These are phyloP conservation scores for Tychaedon coryphoeus DNA, from an alignment of 2,113 vertebrate species.

Conservation along the genomic window DNA sequence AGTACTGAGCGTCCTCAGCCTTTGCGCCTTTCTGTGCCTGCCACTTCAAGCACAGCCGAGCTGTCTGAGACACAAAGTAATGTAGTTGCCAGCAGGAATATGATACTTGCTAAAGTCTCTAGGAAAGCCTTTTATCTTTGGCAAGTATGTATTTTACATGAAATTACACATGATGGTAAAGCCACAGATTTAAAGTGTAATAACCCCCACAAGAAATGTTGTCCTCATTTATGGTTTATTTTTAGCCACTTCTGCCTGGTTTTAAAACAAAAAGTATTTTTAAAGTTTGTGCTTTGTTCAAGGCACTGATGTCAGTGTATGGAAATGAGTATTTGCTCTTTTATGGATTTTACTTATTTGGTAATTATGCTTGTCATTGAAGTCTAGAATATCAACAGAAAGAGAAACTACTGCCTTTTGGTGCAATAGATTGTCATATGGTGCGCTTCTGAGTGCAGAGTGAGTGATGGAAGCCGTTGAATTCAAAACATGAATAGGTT, in stretches of 20 bases:
- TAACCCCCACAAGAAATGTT: conserved; percentile 36
- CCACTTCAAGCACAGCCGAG: conserved; percentile 18
- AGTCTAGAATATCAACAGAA: background rate
- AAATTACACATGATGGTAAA: conserved; percentile 56
- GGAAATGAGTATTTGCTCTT: background rate
- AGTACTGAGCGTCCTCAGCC: background rate
- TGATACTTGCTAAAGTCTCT: conserved; percentile 44
- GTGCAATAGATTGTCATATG: background rate
- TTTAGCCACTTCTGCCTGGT: conserved; percentile 21
- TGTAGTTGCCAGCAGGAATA: conserved; percentile 38
- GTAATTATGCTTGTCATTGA: background rate
- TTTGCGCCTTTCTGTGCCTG: conserved; percentile 10
- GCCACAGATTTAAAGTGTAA: conserved; percentile 53
- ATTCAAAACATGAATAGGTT: background rate
- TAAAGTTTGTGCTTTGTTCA: background rate
- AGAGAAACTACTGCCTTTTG: background rate
- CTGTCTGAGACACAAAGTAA: background rate
- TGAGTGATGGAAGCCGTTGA: background rate
- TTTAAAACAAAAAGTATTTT: conserved; percentile 19
- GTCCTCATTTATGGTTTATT: background rate
- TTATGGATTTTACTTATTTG: background rate
- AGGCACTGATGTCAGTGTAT: background rate
- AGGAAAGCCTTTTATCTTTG: conserved; percentile 57
- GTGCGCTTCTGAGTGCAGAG: rapidly evolving
- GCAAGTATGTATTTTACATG: conserved; percentile 49